These are phyloP conservation scores for Orchestes rusci DNA, from an alignment of 2,888 invertebrate species.

Conservation along the genomic window DNA sequence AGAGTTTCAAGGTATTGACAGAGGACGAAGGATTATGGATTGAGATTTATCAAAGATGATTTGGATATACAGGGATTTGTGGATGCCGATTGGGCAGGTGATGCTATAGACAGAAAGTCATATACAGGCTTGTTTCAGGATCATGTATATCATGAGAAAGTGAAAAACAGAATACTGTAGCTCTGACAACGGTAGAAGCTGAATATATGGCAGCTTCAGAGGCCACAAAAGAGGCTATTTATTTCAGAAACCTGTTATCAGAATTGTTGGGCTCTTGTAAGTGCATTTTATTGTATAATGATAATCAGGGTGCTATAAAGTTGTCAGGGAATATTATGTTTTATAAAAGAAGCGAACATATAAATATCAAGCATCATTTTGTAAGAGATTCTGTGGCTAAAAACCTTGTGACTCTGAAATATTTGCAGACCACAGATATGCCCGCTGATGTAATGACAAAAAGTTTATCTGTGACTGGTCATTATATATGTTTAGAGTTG, in stretches of 20 bases:
- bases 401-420: not conserved
- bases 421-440: not conserved
- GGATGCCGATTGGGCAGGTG: not conserved
- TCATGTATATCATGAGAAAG: not conserved
- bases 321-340: conserved; percentile 6
- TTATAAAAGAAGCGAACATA: conserved; percentile 10
- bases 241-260: not conserved
- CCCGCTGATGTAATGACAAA: conserved; percentile 1
- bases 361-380: conserved; percentile 4
- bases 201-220: not conserved
- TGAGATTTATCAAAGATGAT: not conserved
- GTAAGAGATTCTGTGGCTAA: not conserved
- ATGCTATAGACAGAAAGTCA: not conserved
- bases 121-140: not conserved
- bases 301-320: conserved; percentile 7
- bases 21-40: conserved; percentile 25
- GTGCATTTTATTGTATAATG: not conserved
- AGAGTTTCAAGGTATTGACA: conserved; percentile 4
- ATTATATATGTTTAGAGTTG: not conserved
- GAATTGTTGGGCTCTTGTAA: conserved; percentile 6
- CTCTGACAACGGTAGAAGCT: not conserved
- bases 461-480: not conserved
- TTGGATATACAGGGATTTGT: not conserved
- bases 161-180: not conserved
- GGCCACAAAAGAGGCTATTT: not conserved